Base-by-base conservation (phyloP, 2,797 vertebrate species). In the Emys orbicularis region DNA sequence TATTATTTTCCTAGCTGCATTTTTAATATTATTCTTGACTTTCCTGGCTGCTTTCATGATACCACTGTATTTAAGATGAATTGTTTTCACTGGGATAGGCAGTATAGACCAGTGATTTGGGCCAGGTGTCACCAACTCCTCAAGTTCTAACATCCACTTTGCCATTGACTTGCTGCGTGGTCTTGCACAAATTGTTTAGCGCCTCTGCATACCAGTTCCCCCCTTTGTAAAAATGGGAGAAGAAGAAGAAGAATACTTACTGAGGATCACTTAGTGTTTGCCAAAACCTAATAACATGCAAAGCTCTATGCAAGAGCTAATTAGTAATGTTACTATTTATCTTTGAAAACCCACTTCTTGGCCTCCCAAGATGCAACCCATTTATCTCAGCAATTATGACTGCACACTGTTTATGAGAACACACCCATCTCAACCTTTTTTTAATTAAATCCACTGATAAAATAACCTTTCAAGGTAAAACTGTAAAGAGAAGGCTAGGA, bases 1-100 rank as follows among this genome's bases (percentile, higher is more conserved):
- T 87, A 84, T 72, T 96, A 41, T 94, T 97, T 97, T 94, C 74
- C 84, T 97, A 86, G n/a, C 65, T 96, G 80, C 56, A 86, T 95
- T 95, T 89, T 90, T 68, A 92, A 89, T 94, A 95, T 91, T 91
- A 85, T 59, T 95, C 74, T 53, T 88, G 91, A 90, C 37, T 79
- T 94, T 93, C 81, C 87, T 93, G 84, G 56, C 81, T 79, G 52
- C 86, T 94, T 95, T 93, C 72, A 37, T 37, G 7, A 54, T 90
- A n/a, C 25, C 44, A 93, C 92, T 96, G 89, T 59, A 87, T 41
- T 87, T 83, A 84, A 84, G 57, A 82, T 6, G 11, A 56, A 37
- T 80, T 86, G 53, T 79, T 95, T 91, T 86, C 1, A 21, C 12
- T 61, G 29, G 54, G 84, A 93, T 80, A 94, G 92, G 57, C 41